phyloP scores from a whole-genome alignment of 2,113 vertebrate genomes.

The Eudyptes chrysolophus region DNA sequence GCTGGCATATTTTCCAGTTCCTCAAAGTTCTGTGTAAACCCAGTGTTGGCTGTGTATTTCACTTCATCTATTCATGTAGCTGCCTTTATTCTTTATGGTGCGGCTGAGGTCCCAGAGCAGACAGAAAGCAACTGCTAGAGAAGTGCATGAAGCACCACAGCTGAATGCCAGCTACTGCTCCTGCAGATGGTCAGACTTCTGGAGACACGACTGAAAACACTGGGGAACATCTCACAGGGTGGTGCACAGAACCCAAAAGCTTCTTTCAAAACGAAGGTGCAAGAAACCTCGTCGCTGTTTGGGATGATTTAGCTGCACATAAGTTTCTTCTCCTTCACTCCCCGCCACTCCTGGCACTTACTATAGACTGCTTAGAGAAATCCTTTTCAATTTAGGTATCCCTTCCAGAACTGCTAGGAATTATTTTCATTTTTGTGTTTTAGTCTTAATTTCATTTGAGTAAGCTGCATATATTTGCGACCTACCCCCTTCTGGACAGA shows the following conservation, averaged over 20 bases:
- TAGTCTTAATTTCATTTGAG: neutral
- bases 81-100: constrained; percentile 21
- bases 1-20: constrained; percentile 38
- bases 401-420: neutral
- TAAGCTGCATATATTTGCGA: neutral
- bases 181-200: neutral
- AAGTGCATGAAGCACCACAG: neutral
- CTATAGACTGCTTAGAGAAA: neutral
- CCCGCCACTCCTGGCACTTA: neutral
- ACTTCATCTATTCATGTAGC: neutral
- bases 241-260: neutral
- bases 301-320: neutral
- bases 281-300: neutral
- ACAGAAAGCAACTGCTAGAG: neutral
- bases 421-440: neutral
- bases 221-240: neutral
- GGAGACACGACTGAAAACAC: neutral
- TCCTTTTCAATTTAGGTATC: neutral
- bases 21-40: constrained; percentile 18
- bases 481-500: neutral
- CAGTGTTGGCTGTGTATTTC: neutral
- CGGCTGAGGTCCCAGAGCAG: constrained; percentile 1
- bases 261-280: neutral
- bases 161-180: neutral
- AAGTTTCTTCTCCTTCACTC: neutral